Base-by-base conservation (phyloP, 1,140 invertebrate species). In the Acyrthosiphon pisum region DNA sequence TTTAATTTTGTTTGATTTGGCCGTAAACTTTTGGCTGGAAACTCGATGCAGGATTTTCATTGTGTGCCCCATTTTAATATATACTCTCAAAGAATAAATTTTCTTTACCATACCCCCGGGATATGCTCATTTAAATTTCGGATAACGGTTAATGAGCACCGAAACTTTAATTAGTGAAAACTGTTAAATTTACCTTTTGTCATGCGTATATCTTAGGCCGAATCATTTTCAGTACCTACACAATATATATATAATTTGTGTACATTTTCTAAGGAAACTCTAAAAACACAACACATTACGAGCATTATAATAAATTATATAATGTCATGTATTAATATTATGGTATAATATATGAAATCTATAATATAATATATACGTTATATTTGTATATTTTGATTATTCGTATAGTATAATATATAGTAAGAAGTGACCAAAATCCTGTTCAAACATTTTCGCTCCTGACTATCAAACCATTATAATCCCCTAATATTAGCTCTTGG, bases 111-210 rank as follows among this genome's bases (percentile, higher is more conserved):
- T 53, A 26, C 88, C 60, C 41, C 44, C 30, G 90, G 41, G 53
- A 91, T 90, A 90, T 90, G 41, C 90, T 91, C 90, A 91, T 91
- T 91, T 91, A 91, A 91, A 91, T 91, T 91, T 91, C 7, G 56
- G 90, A 91, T 91, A 76, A 91, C 90, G 90, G 53, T 68, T 91
- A 91, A 91, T 91, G 90, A 91, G 90, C 90, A 68, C 41, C 56
- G 60, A 91, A 91, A 91, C 60, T 91, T 91, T 91, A 91, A 91
- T 91, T 91, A 91, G 81, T 60, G 89, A 91, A 91, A 48, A 91
- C 90, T 76, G 60, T 91, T 76, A 76, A n/a, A n/a, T 76, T 60
- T 48, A 91, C 56, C 90, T 91, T 91, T 76, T 46, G 90, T 76
- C 22, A 41, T 44, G 37, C 23, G 41, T 41, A 84, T 84, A 37